Evolutionary conservation across 2,113 vertebrate species (phyloP), one percentile per base, ranked within the genome.

Genomic region (Channa argus): DNA sequence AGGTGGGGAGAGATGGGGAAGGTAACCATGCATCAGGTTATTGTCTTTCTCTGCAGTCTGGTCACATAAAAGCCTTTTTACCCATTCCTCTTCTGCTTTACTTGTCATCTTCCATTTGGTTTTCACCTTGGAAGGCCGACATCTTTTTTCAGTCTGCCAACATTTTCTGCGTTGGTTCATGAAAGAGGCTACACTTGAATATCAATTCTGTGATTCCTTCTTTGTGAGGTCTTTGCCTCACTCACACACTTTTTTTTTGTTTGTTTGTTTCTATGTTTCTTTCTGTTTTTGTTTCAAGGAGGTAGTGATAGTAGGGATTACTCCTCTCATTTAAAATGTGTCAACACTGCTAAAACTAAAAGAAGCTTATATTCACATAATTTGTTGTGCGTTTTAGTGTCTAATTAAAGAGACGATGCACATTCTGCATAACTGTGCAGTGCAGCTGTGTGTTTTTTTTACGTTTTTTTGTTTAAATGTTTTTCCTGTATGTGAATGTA

Each of bases 101-200:
- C 55, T 67, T 86, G 84, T 90, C 86, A 85, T 90, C 79, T 88
- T 79, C 65, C 50, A 71, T 81, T 88, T 79, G 79, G 74, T 61
- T 86, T 79, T 87, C 73, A 88, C 88, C 86, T 87, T 89, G 84
- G 81, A 76, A 70, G 78, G 36, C 64, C 38, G 8, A 76, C 60
- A 58, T 80, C 82, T 85, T 85, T 84, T 76, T 83, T 72, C 59
- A 77, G 75, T 60, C 78, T 69, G 73, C 74, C 78, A 66, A 77
- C 69, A 71, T 77, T 86, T 74, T 75, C 66, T 65, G 67, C 84
- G 73, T 74, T 83, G 63, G 61, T 80, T 86, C 66, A 62, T 56
- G 36, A 77, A 77, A 60, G 56, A 55, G 52, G 39, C 52, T 50
- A 13, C 50, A 60, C 77, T 79, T 81, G 77, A 87, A 86, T 88